Evolutionary conservation across 2,113 vertebrate genomes (phyloP), one percentile per base, ranked within the genome.

Genomic region (Marmota flaviventris): DNA sequence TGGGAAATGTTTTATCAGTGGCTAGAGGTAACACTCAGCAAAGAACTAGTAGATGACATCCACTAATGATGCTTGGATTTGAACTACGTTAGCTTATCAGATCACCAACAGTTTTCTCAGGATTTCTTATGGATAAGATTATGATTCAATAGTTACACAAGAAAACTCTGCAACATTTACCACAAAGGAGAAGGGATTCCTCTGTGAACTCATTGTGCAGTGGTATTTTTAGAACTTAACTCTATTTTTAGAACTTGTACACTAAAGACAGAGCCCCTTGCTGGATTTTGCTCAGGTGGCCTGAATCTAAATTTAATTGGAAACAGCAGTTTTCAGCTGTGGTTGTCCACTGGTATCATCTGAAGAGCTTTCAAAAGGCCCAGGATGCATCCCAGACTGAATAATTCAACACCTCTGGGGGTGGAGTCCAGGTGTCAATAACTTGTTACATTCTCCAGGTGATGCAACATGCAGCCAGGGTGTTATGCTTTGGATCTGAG

Each of bases 1-100:
- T 32, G 45, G 48, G 81, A 96, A 95, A 85, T 75, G 25, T 95
- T 94, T 90, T 78, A 95, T 85, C 70, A 83, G 70, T 95, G 95
- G 86, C 65, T 86, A 45, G 8, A 92, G 48, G 76, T 95, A 85
- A 81, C 25, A 79, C 22, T 67, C 24, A 72, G 67, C 45, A 92
- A 75, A 94, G 61, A 93, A 76, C 65, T 65, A 53, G 81, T 42
- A 61, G 85, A 79, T 78, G 72, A 77, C 34, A 93, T 61, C 51
- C 34, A 69, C 34, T 77, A 37, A 37, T 17, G 22, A 92, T 27
- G 5, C 69, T 95, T 94, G 61, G 37, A 82, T 92, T 72, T 79
- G 61, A 95, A 85, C 24, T 79, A 37, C 0, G 0, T 65, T 94
- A 73, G 69, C n/a, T 77, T 51, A 45, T 13, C 61, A 73, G 25